Evolutionary conservation across 92 coral and sea anemone genomes (phyloP), one percentile per base, ranked within the genome.

Genomic region (Parazoanthus atlanticus): DNA sequence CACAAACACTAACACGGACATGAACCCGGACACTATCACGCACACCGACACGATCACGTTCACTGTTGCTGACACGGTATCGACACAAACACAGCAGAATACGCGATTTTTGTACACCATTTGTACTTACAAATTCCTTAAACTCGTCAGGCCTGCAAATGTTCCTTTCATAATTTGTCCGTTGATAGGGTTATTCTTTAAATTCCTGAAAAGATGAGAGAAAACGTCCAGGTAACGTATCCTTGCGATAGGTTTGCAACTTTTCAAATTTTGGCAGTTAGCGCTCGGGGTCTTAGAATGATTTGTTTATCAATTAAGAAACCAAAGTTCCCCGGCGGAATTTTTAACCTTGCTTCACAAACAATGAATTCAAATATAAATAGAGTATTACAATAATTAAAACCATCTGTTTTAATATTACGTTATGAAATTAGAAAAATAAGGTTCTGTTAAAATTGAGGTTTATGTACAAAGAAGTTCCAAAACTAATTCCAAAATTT

Each of bases 71-170:
- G 65, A 56, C 65, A 56, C 65, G 65, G 65, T 43, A 43, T 10
- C 9, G 5, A 43, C 12, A 43, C 49, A 43, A 8, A 43, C 58
- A 52, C 69, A 61, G 7, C 1, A 2, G 28, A 61, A 61, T 23
- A 1, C 8, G 2, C 28, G 8, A 8, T 5, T 23, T 4, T 21
- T 61, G 2, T 61, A 9, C 69, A 19, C 46, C n/a, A 17, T 74
- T 74, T 32, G 30, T 78, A 78, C 81, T 78, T 78, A 78, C 81
- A 78, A 78, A 28, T 78, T 78, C 33, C 81, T 78, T 43, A 78
- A 26, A 25, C 21, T 78, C 16, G n/a, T 78, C 43, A 78, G 25
- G 33, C 31, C 23, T 78, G 36, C 23, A 78, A 78, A 78, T 78
- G 81, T 78, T 78, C 81, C 81, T 1, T 10, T 46, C 54, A 41